Evolutionary conservation across 2,797 vertebrate species (phyloP).

Genomic region (Chelmon rostratus): DNA sequence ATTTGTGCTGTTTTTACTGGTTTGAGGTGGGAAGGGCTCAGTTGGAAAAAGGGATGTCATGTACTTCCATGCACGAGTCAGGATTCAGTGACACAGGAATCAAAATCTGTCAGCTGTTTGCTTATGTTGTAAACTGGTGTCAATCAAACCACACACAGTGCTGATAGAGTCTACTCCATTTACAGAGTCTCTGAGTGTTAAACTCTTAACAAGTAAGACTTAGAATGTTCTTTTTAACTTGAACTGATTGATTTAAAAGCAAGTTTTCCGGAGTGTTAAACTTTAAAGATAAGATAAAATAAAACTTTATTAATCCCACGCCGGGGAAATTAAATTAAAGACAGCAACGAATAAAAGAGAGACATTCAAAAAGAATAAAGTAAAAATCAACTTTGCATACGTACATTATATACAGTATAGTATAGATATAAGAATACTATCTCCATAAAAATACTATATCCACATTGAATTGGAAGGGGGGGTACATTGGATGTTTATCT

Average conservation of each 20-base stretch:
- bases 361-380: no score
- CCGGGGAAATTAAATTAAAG: no score
- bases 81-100: background rate
- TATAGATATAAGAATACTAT: no score
- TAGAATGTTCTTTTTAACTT: background rate
- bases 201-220: background rate
- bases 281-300: no score
- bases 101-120: background rate
- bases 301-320: no score
- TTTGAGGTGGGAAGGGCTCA: background rate
- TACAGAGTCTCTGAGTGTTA: background rate
- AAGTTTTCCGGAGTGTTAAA: background rate
- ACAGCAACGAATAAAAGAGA: no score
- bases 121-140: background rate
- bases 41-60: background rate
- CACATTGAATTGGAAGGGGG: no score
- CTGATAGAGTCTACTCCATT: background rate
- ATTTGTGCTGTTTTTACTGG: background rate
- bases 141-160: background rate
- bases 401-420: no score
- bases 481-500: background rate
- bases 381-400: no score
- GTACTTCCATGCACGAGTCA: background rate
- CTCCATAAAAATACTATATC: no score
- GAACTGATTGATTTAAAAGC: conserved; percentile 6